Percentiles rank a stretch among this genome's conserved stretches.
Conservation (phyloP, 2,888 invertebrate genomes). For the Drepanosiphum platanoidis region DNA sequence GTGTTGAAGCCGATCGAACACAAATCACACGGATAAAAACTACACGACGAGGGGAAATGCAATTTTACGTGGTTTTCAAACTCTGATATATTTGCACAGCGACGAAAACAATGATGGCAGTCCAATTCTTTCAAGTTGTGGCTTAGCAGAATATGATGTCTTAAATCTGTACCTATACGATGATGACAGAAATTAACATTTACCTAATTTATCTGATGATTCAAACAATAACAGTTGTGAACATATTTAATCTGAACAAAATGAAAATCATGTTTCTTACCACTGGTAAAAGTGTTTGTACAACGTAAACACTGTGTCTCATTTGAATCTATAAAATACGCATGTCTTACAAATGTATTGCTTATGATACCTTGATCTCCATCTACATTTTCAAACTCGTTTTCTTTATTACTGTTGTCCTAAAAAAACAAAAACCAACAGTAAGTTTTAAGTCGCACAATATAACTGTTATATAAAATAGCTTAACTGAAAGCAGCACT, state of each 20-base stretch:
- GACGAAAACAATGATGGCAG: constrained; percentile 59
- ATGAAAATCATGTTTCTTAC: constrained; percentile 14
- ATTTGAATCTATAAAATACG: not conserved
- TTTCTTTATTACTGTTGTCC: constrained; percentile 38
- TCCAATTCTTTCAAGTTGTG: constrained; percentile 55
- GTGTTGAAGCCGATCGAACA: constrained; percentile 16
- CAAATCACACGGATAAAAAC: constrained; percentile 43
- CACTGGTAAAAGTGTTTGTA: constrained; percentile 36
- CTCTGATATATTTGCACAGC: constrained; percentile 41
- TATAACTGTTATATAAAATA: not conserved
- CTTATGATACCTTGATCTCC: not conserved
- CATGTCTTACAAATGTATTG: not conserved
- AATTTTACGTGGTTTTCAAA: constrained; percentile 58
- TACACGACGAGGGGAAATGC: constrained; percentile 4
- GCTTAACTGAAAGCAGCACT: not conserved
- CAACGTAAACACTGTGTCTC: constrained; percentile 58
- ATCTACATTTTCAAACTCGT: not conserved
- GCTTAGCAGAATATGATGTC: constrained; percentile 46
- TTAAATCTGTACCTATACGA: constrained; percentile 41
- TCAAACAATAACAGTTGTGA: not conserved
- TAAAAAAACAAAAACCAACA: not conserved
- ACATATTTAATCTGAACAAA: not conserved
- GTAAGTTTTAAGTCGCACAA: not conserved
- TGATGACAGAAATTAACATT: not conserved
- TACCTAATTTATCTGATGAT: not conserved